phyloP scores from a whole-genome alignment of 2,797 vertebrate genomes.

The Rhynchotus rufescens region DNA sequence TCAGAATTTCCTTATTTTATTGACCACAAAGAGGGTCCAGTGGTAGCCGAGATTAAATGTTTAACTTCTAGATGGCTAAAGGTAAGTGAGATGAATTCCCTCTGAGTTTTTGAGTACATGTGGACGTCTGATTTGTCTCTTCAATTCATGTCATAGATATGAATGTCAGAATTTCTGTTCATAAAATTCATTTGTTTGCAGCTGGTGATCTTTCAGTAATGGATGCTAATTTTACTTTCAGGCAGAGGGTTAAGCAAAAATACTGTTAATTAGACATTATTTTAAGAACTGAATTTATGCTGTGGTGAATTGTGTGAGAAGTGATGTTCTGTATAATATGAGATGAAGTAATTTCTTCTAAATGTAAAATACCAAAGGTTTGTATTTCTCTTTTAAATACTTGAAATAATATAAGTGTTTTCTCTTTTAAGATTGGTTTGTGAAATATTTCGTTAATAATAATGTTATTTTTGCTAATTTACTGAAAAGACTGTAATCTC shows the following conservation, averaged over 20 bases:
- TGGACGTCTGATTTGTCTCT: constrained; percentile 11
- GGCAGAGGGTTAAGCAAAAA: neutral
- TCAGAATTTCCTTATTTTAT: neutral
- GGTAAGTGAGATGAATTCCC: neutral
- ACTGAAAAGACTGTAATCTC: constrained; percentile 24
- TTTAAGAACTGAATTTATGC: neutral
- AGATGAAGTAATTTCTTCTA: constrained; percentile 27
- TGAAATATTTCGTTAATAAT: constrained; percentile 28
- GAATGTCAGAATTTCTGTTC: constrained; percentile 1
- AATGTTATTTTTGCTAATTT: constrained; percentile 46
- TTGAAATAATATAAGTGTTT: constrained; percentile 29
- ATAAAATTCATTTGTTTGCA: constrained; percentile 17
- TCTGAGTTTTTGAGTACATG: neutral
- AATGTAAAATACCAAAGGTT: neutral
- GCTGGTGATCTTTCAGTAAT: constrained; percentile 18
- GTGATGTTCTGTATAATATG: neutral
- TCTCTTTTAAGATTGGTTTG: neutral
- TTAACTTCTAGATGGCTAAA: neutral
- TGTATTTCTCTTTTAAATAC: constrained; percentile 17
- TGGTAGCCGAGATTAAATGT: neutral
- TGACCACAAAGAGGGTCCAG: neutral
- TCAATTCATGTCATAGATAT: constrained; percentile 15
- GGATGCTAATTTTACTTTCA: neutral
- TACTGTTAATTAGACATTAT: neutral
- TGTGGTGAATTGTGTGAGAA: constrained; percentile 2